phyloP scores from a whole-genome alignment of 2,888 invertebrate genomes.

The Nasonia oneida region DNA sequence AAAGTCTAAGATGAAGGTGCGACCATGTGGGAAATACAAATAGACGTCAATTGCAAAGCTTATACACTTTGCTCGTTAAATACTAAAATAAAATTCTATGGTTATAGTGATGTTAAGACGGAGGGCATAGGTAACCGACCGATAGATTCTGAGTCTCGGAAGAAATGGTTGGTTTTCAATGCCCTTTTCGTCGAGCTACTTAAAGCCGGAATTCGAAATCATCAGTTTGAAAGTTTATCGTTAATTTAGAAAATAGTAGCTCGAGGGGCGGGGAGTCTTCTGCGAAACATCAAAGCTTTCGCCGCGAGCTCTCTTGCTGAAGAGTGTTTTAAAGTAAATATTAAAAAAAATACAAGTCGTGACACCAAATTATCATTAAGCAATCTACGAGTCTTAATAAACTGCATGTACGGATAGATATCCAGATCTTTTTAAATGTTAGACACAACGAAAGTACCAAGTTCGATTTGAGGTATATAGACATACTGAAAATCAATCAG shows the following conservation, averaged over 20 bases:
- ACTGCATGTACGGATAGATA: conserved; percentile 37
- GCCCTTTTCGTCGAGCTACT: conserved; percentile 3
- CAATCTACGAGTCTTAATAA: conserved; percentile 45
- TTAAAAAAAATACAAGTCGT: conserved; percentile 46
- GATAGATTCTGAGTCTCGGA: neutral
- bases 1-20: neutral
- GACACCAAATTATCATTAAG: conserved; percentile 61
- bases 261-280: conserved; percentile 21
- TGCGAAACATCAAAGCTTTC: conserved; percentile 9
- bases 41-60: conserved; percentile 54
- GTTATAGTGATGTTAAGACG: neutral
- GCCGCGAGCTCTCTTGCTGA: conserved; percentile 31
- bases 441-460: conserved; percentile 63
- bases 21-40: conserved; percentile 9
- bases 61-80: conserved; percentile 22
- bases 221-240: conserved; percentile 27
- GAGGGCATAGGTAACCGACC: neutral
- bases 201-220: conserved; percentile 27
- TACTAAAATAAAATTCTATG: conserved; percentile 19
- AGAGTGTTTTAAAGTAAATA: conserved; percentile 11
- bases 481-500: conserved; percentile 36
- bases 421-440: conserved; percentile 53
- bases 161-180: neutral
- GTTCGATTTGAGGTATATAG: conserved; percentile 51
- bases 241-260: conserved; percentile 20